Base-by-base conservation (phyloP, 92 coral and sea anemone species). In the Umimayanthus chanpuru region DNA sequence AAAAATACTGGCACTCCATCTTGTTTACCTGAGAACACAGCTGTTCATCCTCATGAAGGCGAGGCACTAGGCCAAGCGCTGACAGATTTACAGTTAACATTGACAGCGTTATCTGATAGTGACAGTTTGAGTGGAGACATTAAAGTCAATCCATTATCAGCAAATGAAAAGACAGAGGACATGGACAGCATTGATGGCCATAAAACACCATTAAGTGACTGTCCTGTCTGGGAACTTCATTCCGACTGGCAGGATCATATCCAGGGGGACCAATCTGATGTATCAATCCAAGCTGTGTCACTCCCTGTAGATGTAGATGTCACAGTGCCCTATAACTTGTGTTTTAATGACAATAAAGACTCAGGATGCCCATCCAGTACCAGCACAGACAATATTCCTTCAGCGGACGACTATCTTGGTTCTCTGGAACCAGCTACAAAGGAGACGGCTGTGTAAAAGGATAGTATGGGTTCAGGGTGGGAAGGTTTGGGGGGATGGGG, bases 281-380 rank as follows among this genome's bases (percentile, higher is more conserved):
- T 70, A 44, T 49, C 76, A 25, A 73, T 47, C 41, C 55, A 83
- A 49, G 41, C 44, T 68, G 64, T 28, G 1, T 67, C 65, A 20
- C 39, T 30, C 55, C 21, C 43, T 3, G 77, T 28, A 0, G 76
- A 68, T 83, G 9, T 44, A 73, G 79, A 83, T 25, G n/a, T 49
- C 36, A 50, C 29, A 21, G 87, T 30, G 28, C 87, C 87, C 0
- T 71, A 70, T 53, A 78, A 43, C 41, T 28, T 82, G 47, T 75
- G 82, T 40, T 56, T 82, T 76, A 86, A 81, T 9, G 85, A 85
- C 21, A 79, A 85, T 75, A 94, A 94, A 66, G 94, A 90, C 50
- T 91, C 94, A 25, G 94, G 93, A 21, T 88, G 92, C 76, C 90
- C 90, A 12, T 91, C 89, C 53, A 91, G 78, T 70, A 70, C 77